phyloP scores from a whole-genome alignment of 2,113 vertebrate species.

The Myanophis thanlyinensis region DNA sequence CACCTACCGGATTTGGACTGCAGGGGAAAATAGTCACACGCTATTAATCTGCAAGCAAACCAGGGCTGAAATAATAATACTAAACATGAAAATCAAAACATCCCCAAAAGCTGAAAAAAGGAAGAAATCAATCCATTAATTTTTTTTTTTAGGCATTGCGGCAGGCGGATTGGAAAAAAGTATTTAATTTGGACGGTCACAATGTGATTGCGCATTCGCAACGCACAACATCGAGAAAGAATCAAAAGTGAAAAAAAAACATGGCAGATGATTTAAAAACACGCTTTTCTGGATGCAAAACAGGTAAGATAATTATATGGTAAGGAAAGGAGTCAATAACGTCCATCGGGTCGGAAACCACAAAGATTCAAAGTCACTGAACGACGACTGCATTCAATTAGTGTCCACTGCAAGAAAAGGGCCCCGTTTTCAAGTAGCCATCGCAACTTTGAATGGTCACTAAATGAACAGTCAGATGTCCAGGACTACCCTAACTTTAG shows the following conservation, averaged over 20 bases:
- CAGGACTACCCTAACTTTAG: neutral
- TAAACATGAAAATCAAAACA: neutral
- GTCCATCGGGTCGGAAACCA: constrained; percentile 58
- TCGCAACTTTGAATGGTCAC: neutral
- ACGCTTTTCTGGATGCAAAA: constrained; percentile 1
- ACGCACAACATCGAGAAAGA: neutral
- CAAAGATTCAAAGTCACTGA: constrained; percentile 19
- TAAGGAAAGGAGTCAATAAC: constrained; percentile 33
- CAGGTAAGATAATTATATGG: constrained; percentile 27
- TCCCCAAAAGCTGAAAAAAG: constrained; percentile 16
- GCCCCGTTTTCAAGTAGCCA: neutral
- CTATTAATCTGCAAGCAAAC: neutral
- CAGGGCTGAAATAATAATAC: accelerated
- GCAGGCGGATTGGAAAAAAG: neutral
- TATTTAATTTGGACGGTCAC: neutral
- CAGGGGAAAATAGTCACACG: neutral
- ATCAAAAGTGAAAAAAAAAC: neutral
- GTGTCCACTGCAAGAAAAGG: too few relatives aligned
- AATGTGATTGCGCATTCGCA: neutral
- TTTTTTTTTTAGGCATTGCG: neutral
- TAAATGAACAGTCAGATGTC: neutral
- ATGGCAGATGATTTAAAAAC: neutral
- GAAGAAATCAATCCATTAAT: neutral
- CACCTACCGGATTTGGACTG: neutral
- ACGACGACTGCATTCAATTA: too few relatives aligned